Evolutionary conservation across 2,888 invertebrate genomes (phyloP).

Genomic region (Eugnorisma glareosa): DNA sequence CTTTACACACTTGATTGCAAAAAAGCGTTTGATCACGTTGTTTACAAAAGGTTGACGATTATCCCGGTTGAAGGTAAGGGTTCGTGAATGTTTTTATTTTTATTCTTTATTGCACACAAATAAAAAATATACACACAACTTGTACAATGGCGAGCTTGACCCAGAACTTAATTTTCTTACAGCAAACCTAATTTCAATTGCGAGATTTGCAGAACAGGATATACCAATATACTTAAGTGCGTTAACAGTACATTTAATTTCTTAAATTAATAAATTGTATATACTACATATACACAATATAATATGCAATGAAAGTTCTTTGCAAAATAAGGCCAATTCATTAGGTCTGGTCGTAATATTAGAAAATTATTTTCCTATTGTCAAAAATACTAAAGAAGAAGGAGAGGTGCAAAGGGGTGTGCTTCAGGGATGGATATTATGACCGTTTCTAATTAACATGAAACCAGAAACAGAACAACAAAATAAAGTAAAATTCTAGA

Average conservation of each 20-base stretch:
- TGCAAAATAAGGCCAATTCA: too few relatives aligned
- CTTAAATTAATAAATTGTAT: too few relatives aligned
- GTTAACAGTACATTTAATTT: too few relatives aligned
- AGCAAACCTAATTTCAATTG: too few relatives aligned
- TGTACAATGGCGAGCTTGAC: too few relatives aligned
- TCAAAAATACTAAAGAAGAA: not conserved
- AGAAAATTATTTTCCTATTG: too few relatives aligned
- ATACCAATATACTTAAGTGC: too few relatives aligned
- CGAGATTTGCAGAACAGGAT: too few relatives aligned
- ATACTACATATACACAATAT: too few relatives aligned
- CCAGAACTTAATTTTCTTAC: too few relatives aligned
- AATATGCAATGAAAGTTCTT: not conserved
- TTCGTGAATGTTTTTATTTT: not conserved
- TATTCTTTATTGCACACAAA: too few relatives aligned
- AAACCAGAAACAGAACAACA: not conserved
- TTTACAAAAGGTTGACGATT: not conserved
- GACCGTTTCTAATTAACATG: not conserved
- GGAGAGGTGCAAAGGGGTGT: not conserved
- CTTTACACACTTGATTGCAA: constrained; percentile 20
- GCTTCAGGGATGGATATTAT: not conserved
- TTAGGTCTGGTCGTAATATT: not conserved
- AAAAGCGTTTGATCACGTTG: constrained; percentile 28
- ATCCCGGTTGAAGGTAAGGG: not conserved
- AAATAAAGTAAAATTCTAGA: not conserved
- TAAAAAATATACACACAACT: too few relatives aligned